Evolutionary conservation across 2,113 vertebrate species (phyloP).

Genomic region (Pipa parva): DNA sequence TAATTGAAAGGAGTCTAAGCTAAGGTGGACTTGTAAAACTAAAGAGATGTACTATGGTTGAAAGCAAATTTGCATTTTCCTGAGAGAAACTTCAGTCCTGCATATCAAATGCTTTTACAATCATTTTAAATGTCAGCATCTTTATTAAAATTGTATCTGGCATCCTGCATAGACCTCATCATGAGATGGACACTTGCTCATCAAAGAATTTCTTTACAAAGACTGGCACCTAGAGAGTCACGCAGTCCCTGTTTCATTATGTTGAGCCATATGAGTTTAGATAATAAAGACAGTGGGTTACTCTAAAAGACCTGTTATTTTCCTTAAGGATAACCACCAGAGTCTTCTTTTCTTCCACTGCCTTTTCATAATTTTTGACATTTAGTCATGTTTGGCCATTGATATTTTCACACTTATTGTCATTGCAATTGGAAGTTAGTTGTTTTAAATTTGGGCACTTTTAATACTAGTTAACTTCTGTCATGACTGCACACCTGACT

Average conservation of each 20-base stretch:
- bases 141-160: conserved; percentile 29
- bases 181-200: conserved; percentile 5
- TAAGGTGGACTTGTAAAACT: not conserved
- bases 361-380: conserved; percentile 16
- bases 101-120: conserved; percentile 2
- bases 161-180: not conserved
- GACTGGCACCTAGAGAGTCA: conserved; percentile 8
- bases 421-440: not conserved
- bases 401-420: conserved; percentile 9
- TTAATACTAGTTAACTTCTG: conserved; percentile 25
- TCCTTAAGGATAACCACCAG: not conserved
- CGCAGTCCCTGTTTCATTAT: conserved; percentile 27
- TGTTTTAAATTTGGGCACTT: not conserved
- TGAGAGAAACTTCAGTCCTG: not conserved
- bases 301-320: conserved; percentile 5
- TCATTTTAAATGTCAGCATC: conserved; percentile 31
- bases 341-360: not conserved
- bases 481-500: not conserved
- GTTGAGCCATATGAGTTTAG: conserved; percentile 15
- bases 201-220: conserved; percentile 13
- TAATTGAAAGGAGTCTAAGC: conserved; percentile 1
- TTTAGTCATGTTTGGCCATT: not conserved
- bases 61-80: conserved; percentile 4
- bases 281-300: conserved; percentile 26
- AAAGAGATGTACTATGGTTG: not conserved